Base-by-base conservation (phyloP, 1,140 invertebrate species). In the Eufriesea mexicana region DNA sequence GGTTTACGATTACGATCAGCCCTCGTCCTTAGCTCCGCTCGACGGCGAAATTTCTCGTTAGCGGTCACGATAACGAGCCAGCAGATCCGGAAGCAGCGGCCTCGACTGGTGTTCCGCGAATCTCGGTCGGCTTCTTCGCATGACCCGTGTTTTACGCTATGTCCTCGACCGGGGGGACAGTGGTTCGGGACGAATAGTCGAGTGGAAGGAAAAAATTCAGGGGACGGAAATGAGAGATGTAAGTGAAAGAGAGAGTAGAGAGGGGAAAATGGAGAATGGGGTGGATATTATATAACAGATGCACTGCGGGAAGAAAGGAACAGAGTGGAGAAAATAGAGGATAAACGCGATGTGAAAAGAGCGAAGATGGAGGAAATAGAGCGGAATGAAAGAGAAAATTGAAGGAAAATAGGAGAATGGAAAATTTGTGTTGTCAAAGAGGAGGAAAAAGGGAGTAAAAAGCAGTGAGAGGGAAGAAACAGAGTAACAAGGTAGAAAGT, bases 41-140 rank as follows among this genome's bases (percentile, higher is more conserved):
- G 67, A 78, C 67, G 59, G 68, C 74, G 81, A 77, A 83, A 83
- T 83, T 83, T 83, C 81, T 83, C 81, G 74, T 83, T 77, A 83
- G 67, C 59, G 64, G 67, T 64, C 67, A 47, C 66, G 59, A 67
- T 83, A 77, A 83, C 74, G 74, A 83, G 74, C 59, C 49, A 72
- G 81, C 64, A 77, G 81, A 76, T 82, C 64, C 71, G 51, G 25
- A 72, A 42, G 42, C 49, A 47, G 51, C 71, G n/a, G 51, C 61
- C n/a, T 42, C 42, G 62, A 71, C 42, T 35, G 61, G 51, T 68
- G 10, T 49, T n/a, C n/a, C 79, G 25, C 62, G 55, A 76, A 68
- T 82, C 80, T 82, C 72, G 72, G 72, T 67, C 71, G n/a, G n/a
- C n/a, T n/a, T 49, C 70, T 74, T 66, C 68, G 67, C 79, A 55